Evolutionary conservation across 2,888 invertebrate species (phyloP), one percentile per base, ranked within the genome.

Genomic region (Conomelus anceps): DNA sequence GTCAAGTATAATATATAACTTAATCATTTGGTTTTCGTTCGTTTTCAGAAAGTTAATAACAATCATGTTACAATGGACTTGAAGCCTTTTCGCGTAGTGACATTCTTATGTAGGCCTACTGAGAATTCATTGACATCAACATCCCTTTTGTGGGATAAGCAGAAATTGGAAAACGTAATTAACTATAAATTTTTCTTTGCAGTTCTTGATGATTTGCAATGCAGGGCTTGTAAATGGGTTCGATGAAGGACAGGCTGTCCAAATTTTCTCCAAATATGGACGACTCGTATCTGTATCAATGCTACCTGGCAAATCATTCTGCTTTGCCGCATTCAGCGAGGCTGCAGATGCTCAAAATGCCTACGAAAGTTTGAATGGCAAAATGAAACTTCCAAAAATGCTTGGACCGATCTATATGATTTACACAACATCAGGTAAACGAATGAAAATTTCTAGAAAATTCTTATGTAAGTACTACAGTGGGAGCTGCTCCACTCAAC

Each of bases 151-250:
- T 26, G 11, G 4, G 34, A 13, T 34, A 17, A 34, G 34, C 34
- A 17, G n/a, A 6, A 1, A 34, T 13, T 9, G 34, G 1, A 17
- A 17, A 34, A 34, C 1, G 11, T 34, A 4, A 34, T 17, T 34
- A 34, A 34, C 34, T 9, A n/a, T 34, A 9, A 91, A 85, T 90
- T 91, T 90, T 91, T 92, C 90, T 91, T 95, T 94, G 90, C 93
- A 97, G 97, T 94, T 95, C 92, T 92, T 98, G 86, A 95, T 96
- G 85, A 93, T 98, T n/a, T 97, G 97, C 92, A 98, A 98, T 94
- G 97, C 96, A 24, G 98, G 98, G 0, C 95, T 98, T 90, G 96
- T 96, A 1, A 97, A 97, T 91, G 97, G 97, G 6, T 94, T 98
- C 23, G 94, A 95, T 6, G 95, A 96, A 92, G 95, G 96, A 92